Conservation (phyloP, 2,797 vertebrate genomes). For the Odontamblyopus lacepedii region DNA sequence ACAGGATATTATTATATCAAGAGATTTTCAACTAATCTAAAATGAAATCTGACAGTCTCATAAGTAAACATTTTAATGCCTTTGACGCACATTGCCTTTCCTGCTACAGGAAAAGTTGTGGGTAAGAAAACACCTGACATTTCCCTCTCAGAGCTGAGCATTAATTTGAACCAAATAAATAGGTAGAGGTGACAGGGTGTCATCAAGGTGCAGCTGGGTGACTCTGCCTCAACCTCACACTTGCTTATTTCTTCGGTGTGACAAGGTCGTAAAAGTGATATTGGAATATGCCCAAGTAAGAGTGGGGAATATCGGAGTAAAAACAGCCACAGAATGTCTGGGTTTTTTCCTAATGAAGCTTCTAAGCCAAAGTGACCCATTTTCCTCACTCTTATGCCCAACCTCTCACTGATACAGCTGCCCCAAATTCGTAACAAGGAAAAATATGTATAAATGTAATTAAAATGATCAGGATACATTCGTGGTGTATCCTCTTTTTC, state of each 20-base stretch:
- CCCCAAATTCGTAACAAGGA: constrained; percentile 66
- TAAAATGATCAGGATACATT: constrained; percentile 58
- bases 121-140: constrained; percentile 48
- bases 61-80: constrained; percentile 33
- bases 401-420: constrained; percentile 58
- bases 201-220: constrained; percentile 31
- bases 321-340: constrained; percentile 51
- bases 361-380: constrained; percentile 70
- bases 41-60: not conserved
- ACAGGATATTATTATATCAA: no score
- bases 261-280: constrained; percentile 57
- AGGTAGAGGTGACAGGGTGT: constrained; percentile 47
- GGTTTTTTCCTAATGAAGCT: constrained; percentile 63
- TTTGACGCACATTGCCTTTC: constrained; percentile 21
- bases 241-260: constrained; percentile 59
- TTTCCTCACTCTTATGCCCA: constrained; percentile 40
- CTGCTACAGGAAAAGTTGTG: constrained; percentile 22
- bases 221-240: constrained; percentile 50
- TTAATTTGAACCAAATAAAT: constrained; percentile 62
- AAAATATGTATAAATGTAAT: constrained; percentile 70
- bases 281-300: constrained; percentile 48
- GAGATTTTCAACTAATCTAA: no score
- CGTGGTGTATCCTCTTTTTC: constrained; percentile 37
- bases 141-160: constrained; percentile 22
- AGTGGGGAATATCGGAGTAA: constrained; percentile 53